These are phyloP conservation scores for Hippocampus barbouri DNA, from an alignment of 2,113 vertebrate genomes.

Conservation along the genomic window DNA sequence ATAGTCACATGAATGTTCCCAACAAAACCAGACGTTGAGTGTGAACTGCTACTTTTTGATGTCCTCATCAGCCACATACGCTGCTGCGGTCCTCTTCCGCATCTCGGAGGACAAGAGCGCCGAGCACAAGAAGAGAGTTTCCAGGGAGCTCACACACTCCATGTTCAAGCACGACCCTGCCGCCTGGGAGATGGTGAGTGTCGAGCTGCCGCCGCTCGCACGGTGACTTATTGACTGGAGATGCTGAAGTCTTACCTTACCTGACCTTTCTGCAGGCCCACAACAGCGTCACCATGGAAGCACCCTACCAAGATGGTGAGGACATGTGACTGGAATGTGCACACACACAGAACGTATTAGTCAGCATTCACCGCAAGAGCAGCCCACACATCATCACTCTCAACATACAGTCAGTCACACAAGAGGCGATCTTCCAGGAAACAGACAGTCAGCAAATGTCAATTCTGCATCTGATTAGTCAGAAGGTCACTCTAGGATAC, in stretches of 20 bases:
- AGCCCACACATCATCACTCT: background rate
- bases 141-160: constrained; percentile 93
- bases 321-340: constrained; percentile 47
- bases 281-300: constrained; percentile 48
- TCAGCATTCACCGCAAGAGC: constrained; percentile 11
- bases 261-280: constrained; percentile 62
- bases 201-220: background rate
- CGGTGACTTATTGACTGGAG: background rate
- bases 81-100: constrained; percentile 90
- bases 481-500: background rate
- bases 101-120: constrained; percentile 94
- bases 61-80: constrained; percentile 82
- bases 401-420: background rate
- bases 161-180: constrained; percentile 89
- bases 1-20: too few relatives aligned
- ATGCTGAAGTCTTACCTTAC: background rate
- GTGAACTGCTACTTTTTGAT: background rate
- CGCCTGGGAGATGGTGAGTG: constrained; percentile 90
- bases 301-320: constrained; percentile 61
- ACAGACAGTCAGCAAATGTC: background rate
- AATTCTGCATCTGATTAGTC: background rate
- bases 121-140: constrained; percentile 90
- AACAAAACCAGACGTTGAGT: background rate
- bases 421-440: background rate
- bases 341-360: constrained; percentile 45